Evolutionary conservation across 2,888 invertebrate genomes (phyloP).

Genomic region (Orthosia cruda): DNA sequence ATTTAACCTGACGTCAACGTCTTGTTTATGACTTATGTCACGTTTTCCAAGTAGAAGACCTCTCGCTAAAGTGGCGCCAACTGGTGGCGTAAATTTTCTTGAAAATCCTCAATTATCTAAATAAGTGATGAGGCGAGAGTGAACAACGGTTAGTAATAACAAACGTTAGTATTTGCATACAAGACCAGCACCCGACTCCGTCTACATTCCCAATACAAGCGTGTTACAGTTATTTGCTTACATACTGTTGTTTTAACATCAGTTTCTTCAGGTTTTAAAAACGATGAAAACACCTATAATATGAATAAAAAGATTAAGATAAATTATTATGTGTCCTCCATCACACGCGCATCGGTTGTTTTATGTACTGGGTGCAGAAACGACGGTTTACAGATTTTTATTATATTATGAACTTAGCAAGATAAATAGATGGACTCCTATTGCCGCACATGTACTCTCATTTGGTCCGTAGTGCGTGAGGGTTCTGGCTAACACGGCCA

Average conservation of each 20-base stretch:
- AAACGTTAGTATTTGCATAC: conserved; percentile 45
- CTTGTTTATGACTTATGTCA: no score
- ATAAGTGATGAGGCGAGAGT: conserved; percentile 16
- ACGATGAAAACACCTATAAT: not conserved
- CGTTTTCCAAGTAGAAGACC: no score
- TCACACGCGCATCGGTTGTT: not conserved
- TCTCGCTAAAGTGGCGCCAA: no score
- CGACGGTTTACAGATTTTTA: not conserved
- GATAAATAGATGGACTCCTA: no score
- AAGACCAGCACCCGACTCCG: conserved; percentile 34
- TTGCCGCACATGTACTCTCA: no score
- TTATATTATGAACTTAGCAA: no score
- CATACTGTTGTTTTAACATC: conserved; percentile 1
- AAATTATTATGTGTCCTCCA: not conserved
- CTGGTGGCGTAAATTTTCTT: no score
- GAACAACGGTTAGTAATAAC: conserved; percentile 32
- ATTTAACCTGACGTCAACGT: no score
- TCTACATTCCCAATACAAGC: conserved; percentile 61
- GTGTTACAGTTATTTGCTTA: conserved; percentile 26
- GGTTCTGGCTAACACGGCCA: no score
- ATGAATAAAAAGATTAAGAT: not conserved
- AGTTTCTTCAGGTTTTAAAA: conserved; percentile 1
- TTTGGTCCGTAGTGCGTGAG: no score
- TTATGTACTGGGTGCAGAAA: not conserved
- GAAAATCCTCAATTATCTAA: not conserved